Conservation (phyloP, 1,140 invertebrate genomes). For the Ericerus pela region DNA sequence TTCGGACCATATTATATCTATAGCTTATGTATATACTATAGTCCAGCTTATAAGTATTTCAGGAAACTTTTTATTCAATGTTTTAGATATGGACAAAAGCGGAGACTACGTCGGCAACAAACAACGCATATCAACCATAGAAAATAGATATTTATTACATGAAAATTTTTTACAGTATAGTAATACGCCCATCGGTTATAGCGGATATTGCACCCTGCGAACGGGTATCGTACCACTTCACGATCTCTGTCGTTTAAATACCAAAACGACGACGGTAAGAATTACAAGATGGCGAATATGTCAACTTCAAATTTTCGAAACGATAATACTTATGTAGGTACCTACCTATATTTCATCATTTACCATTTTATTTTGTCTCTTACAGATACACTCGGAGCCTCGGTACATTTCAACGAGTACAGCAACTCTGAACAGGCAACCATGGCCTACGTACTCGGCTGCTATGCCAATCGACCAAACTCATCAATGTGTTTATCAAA, state of each 20-base stretch:
- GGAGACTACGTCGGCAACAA: slow-evolving; percentile 36
- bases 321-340: neutral
- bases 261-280: slow-evolving; percentile 19
- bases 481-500: slow-evolving; percentile 3
- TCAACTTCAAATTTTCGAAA: neutral
- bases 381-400: neutral
- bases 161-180: slow-evolving; percentile 38
- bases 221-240: slow-evolving; percentile 45
- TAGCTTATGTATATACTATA: too few relatives aligned
- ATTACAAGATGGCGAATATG: neutral
- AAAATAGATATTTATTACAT: slow-evolving; percentile 46
- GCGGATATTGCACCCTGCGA: slow-evolving; percentile 52
- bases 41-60: too few relatives aligned
- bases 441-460: neutral
- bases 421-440: neutral
- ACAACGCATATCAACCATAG: slow-evolving; percentile 59
- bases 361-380: neutral
- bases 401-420: neutral
- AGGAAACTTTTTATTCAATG: too few relatives aligned
- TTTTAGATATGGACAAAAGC: slow-evolving; percentile 21
- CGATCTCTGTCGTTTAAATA: slow-evolving; percentile 30
- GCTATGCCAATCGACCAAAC: neutral
- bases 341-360: neutral
- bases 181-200: slow-evolving; percentile 34
- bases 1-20: too few relatives aligned